Conservation (phyloP, 1,140 invertebrate species). For the Macrobrachium rosenbergii region DNA sequence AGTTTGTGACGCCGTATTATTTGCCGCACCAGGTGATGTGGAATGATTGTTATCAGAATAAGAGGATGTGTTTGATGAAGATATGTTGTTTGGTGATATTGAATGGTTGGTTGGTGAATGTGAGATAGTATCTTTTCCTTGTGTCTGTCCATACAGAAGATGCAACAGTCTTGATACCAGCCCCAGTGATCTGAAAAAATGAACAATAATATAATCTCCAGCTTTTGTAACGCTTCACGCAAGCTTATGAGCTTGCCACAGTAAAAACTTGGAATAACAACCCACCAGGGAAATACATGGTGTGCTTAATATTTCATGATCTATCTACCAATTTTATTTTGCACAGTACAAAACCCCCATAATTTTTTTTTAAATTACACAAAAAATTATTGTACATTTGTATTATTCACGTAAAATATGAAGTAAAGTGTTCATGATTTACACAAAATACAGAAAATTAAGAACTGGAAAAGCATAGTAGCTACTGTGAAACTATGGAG, state of each 20-base stretch:
- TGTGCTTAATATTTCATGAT: no score
- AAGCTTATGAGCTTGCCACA: no score
- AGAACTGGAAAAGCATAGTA: no score
- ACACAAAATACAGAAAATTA: no score
- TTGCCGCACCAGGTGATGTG: background rate
- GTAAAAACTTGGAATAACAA: no score
- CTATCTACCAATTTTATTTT: no score
- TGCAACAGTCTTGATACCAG: slow-evolving; percentile 85
- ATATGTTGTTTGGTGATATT: slow-evolving; percentile 75
- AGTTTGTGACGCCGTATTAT: slow-evolving; percentile 65
- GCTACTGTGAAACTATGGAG: no score
- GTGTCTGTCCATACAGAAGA: slow-evolving; percentile 77
- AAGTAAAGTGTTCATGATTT: background rate
- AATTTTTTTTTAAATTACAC: background rate
- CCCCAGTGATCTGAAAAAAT: slow-evolving; percentile 73
- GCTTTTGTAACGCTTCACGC: no score
- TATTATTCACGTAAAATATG: background rate
- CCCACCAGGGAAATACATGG: no score
- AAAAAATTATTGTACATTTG: background rate
- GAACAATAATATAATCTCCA: background rate
- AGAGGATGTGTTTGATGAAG: slow-evolving; percentile 73
- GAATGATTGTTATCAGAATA: background rate
- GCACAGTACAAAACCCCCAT: no score
- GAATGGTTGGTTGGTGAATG: slow-evolving; percentile 46
- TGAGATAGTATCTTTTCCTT: slow-evolving; percentile 48